Base-by-base conservation (phyloP, 2,888 invertebrate genomes). In the Listrodromus nycthemerus region DNA sequence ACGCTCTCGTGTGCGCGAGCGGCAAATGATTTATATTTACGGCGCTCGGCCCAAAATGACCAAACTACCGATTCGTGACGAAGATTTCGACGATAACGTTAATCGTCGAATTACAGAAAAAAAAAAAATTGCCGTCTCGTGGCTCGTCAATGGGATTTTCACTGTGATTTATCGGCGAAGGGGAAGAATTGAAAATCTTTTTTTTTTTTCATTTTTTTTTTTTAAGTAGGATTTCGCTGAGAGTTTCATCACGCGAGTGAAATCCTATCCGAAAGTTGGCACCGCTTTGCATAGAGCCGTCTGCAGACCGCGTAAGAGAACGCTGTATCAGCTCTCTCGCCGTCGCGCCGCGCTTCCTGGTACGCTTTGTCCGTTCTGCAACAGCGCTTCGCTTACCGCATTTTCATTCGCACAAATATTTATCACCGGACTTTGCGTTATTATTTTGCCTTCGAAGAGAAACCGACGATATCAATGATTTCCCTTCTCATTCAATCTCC, bases 241-340 rank as follows among this genome's bases (percentile, higher is more conserved):
- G 58, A 52, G 67, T 77, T 77, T 63, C 78, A 63, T 78, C 70
- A 37, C 58, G 69, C 70, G 70, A 63, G 67, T 77, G 78, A 78
- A 78, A 78, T 78, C 63, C 70, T 70, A 78, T 70, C 78, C 78
- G 78, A 70, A 78, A 78, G 70, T 50, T 48, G 63, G 69, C 78
- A 48, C 61, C 50, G 52, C 63, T 78, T 78, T 78, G 78, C 78
- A 78, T 78, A 70, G 50, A 13, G 24, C 52, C 19, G 41, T n/a
- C 55, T 21, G 16, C 33, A 48, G 45, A 61, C 50, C 63, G 65
- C 10, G 52, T 10, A 21, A 52, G 21, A 58, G 50, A 76, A 55
- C 41, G 24, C 55, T 55, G 55, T 55, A 55, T 55, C 55, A 55
- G 55, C 55, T 55, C 55, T 55, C 55, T 55, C 55, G 55, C 55